Conservation (phyloP, 2,888 invertebrate genomes). For the Synergus itoensis region DNA sequence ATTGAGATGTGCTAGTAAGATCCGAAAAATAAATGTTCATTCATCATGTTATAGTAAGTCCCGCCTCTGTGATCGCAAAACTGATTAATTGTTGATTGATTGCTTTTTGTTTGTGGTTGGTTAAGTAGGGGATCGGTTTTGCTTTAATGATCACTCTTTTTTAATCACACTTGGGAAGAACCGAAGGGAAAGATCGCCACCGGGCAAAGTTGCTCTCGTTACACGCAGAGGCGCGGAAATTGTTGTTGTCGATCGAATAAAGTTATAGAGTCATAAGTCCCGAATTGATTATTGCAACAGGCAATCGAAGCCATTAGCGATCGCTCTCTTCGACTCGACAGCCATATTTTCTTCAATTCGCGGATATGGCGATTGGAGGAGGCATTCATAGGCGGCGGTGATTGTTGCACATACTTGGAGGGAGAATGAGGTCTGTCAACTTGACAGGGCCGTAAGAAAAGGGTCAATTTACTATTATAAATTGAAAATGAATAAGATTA, state of each 20-base stretch:
- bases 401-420: conserved; percentile 50
- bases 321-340: conserved; percentile 45
- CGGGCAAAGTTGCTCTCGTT: conserved; percentile 25
- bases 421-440: conserved; percentile 50
- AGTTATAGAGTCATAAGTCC: conserved; percentile 21
- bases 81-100: conserved; percentile 37
- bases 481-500: conserved; percentile 21
- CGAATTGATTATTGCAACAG: conserved; percentile 25
- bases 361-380: conserved; percentile 67
- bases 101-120: conserved; percentile 7
- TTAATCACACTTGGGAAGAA: conserved; percentile 21
- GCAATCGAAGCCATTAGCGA: conserved; percentile 11
- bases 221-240: conserved; percentile 25
- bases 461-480: conserved; percentile 44
- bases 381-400: conserved; percentile 55
- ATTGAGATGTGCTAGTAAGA: not conserved
- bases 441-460: conserved; percentile 35
- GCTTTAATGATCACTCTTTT: conserved; percentile 13
- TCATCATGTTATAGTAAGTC: conserved; percentile 11
- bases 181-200: conserved; percentile 21
- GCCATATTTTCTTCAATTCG: conserved; percentile 69
- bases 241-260: conserved; percentile 6
- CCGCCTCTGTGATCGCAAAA: conserved; percentile 7
- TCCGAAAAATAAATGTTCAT: conserved; percentile 19
- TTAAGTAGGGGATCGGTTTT: not conserved